Conservation (phyloP, 2,113 vertebrate species). For the Candoia aspera region DNA sequence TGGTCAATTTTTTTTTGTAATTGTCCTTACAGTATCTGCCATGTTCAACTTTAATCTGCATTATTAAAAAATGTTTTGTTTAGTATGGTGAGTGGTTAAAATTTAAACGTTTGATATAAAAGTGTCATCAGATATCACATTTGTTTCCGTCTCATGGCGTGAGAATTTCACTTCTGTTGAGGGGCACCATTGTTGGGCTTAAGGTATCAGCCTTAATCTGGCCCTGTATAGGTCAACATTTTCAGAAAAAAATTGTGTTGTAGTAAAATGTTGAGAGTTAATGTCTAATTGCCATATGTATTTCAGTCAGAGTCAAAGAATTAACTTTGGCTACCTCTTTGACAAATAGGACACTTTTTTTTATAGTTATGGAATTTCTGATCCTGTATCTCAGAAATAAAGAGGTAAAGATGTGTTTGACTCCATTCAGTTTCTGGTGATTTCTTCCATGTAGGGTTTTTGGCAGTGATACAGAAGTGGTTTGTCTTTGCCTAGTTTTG, state of each 20-base stretch:
- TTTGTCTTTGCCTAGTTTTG: no score
- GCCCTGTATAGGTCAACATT: background rate
- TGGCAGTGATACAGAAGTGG: no score
- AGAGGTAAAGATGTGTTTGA: no score
- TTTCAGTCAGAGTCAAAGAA: background rate
- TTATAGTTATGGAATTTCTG: background rate
- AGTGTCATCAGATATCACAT: background rate
- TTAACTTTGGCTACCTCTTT: background rate
- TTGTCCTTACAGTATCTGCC: background rate
- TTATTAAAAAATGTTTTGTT: background rate
- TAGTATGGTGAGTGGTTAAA: background rate
- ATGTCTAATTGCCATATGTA: background rate
- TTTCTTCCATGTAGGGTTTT: no score
- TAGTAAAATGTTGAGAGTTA: background rate
- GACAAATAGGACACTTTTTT: background rate
- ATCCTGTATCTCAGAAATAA: background rate
- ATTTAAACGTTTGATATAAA: background rate
- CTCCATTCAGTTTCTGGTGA: no score
- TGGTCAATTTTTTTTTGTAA: constrained; percentile 7
- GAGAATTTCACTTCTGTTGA: background rate
- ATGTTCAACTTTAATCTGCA: background rate
- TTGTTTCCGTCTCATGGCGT: background rate
- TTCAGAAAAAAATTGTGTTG: background rate
- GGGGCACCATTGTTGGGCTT: background rate
- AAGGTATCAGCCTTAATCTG: background rate